Evolutionary conservation across 2,797 vertebrate genomes (phyloP), one percentile per base, ranked within the genome.

Genomic region (Tiaroga cobitis): DNA sequence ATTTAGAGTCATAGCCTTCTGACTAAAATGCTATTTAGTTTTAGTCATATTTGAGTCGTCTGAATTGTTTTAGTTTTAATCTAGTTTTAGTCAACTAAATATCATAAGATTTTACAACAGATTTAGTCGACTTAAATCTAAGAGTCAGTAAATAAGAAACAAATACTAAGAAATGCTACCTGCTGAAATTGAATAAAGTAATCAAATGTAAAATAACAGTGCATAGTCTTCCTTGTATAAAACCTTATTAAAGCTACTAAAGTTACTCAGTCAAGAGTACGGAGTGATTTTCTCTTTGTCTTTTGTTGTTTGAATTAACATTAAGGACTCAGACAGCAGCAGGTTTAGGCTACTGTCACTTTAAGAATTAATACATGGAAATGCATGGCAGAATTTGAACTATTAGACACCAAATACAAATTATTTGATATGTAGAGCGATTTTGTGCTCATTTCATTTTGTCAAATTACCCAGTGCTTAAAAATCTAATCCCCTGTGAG

Each of bases 401-500:
- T n/a, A n/a, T n/a, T n/a, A n/a, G n/a, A n/a, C n/a, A n/a, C n/a
- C n/a, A n/a, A n/a, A n/a, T n/a, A n/a, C n/a, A n/a, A 46, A 76
- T 83, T 3, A 76, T 83, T 76, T 51, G 59, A 76, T 76, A 77
- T 21, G 61, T 37, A 37, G 59, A 39, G 61, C 43, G 61, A 67
- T 76, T 83, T 59, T 59, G 39, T 43, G 37, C 75, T 43, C 51
- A 46, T 70, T 84, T 61, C 1, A 19, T 85, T 80, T 63, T 2
- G 29, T 65, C 39, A 73, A 84, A 67, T 84, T 76, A 51, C 32
- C 63, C 24, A 19, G 26, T 21, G 21, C 39, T 39, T 49, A 61
- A 70, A 84, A 51, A 26, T 13, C 37, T 43, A 73, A 83, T 26
- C 61, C 81, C 76, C 51, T 32, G 49, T 70, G 70, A 82, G 81